Evolutionary conservation across 2,888 invertebrate species (phyloP).

Genomic region (Neoaliturus tenellus): DNA sequence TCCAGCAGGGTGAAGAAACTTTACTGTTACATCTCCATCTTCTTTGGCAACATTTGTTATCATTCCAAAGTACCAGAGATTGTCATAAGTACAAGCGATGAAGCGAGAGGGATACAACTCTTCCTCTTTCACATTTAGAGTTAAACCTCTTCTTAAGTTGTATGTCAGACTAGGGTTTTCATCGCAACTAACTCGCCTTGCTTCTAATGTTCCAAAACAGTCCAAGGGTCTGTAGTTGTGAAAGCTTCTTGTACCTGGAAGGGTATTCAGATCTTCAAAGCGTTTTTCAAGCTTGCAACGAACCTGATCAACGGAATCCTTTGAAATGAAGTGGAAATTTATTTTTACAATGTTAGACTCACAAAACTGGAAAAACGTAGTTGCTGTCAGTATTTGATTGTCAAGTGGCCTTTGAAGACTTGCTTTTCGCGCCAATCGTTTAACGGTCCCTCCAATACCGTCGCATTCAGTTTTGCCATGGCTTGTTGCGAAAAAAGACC

Average conservation of each 20-base stretch:
- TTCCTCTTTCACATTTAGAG: conserved; percentile 37
- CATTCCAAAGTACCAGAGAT: conserved; percentile 48
- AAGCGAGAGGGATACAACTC: conserved; percentile 37
- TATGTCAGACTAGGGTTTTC: conserved; percentile 21
- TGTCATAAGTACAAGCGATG: conserved; percentile 39
- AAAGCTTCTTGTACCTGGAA: conserved; percentile 27
- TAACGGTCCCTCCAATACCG: conserved; percentile 34
- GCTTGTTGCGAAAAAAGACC: conserved; percentile 19
- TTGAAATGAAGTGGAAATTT: conserved; percentile 19
- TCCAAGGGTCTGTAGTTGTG: conserved; percentile 10
- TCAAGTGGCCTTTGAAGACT: conserved; percentile 21
- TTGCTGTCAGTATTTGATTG: conserved; percentile 40
- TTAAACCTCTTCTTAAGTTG: conserved; percentile 27
- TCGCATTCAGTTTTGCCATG: conserved; percentile 33
- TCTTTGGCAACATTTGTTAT: conserved; percentile 46
- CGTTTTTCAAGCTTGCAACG: conserved; percentile 15
- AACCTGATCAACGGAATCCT: conserved; percentile 32
- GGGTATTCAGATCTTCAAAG: conserved; percentile 46
- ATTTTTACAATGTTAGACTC: conserved; percentile 30
- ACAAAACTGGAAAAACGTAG: conserved; percentile 38
- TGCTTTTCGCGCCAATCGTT: not conserved
- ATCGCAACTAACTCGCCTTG: conserved; percentile 25
- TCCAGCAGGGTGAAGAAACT: conserved; percentile 29
- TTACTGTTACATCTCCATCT: conserved; percentile 41
- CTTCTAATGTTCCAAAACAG: conserved; percentile 48